phyloP scores from a whole-genome alignment of 2,888 invertebrate species.

The Blastobasis lacticolella region DNA sequence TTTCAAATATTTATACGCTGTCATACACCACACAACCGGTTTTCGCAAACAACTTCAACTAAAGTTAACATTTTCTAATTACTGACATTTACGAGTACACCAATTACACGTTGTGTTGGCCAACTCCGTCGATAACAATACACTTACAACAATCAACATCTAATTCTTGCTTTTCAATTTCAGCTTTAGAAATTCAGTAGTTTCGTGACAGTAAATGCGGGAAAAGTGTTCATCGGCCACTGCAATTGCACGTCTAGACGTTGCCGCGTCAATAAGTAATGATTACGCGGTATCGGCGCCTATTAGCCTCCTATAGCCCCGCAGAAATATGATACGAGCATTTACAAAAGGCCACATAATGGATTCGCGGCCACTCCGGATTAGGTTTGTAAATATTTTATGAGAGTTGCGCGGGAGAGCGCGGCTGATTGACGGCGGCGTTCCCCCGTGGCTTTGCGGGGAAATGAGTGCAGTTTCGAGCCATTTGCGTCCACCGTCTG shows the following conservation, averaged over 20 bases:
- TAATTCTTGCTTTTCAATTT: too few relatives aligned
- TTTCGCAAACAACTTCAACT: too few relatives aligned
- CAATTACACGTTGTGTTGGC: too few relatives aligned
- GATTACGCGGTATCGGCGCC: conserved; percentile 43
- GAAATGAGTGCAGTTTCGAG: conserved; percentile 8
- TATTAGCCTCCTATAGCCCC: conserved; percentile 39
- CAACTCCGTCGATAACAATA: too few relatives aligned
- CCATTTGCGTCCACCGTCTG: neutral
- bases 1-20: too few relatives aligned
- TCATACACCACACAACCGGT: too few relatives aligned
- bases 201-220: conserved; percentile 59
- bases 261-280: conserved; percentile 53
- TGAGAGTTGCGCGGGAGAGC: conserved; percentile 49
- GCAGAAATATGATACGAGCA: conserved; percentile 39
- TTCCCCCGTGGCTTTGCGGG: conserved; percentile 32
- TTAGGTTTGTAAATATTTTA: conserved; percentile 70
- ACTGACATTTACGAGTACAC: too few relatives aligned
- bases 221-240: conserved; percentile 29
- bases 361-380: conserved; percentile 59
- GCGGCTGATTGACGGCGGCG: conserved; percentile 58
- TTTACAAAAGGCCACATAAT: conserved; percentile 50
- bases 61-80: too few relatives aligned
- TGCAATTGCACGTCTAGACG: conserved; percentile 51
- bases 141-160: too few relatives aligned
- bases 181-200: conserved; percentile 36